Evolutionary conservation across 53 echinoderm and acorn worm genomes (phyloP), one percentile per base, ranked within the genome.

Genomic region (Glandiceps talaboti): DNA sequence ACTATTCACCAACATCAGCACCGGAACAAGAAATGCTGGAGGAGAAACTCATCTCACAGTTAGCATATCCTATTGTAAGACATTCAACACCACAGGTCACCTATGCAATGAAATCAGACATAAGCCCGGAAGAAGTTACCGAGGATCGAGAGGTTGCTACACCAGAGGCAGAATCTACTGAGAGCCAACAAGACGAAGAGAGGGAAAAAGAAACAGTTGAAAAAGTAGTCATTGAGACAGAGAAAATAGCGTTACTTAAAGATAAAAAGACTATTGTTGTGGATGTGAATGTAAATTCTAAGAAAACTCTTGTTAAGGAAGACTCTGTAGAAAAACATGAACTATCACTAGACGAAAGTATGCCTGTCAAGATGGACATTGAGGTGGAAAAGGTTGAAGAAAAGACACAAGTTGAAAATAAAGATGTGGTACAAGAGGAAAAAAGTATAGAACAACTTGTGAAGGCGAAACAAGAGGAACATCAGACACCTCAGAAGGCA

Each of bases 1-100:
- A 84, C 76, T 91, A 88, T 74, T 88, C 91, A 0, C 86, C 90
- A 14, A 12, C 64, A 6, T 88, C 89, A 80, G 92, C 86, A 29
- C 92, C 92, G 75, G 90, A 92, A 30, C 30, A 86, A 0, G 82
- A 86, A 29, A 74, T 90, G 74, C 78, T 94, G 83, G 94, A 94
- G 79, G 94, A 88, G 73, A 94, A 94, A 77, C 92, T 92, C 1
- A 76, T 94, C 1, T 83, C 45, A 30, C 85, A 86, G 27, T 31
- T 94, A 26, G 85, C 31, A 30, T 32, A 32, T 31, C 31, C 79
- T 0, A 1, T 32, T 1, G 32, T 32, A 30, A 20, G 31, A 6
- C 30, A 25, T 26, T 78, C 32, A 78, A 14, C 6, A 10, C 32
- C 30, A 32, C 28, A 27, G 26, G 31, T 28, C 26, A 30, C 31